phyloP scores from a whole-genome alignment of 2,113 vertebrate genomes.

The Rhadina sibilatrix region DNA sequence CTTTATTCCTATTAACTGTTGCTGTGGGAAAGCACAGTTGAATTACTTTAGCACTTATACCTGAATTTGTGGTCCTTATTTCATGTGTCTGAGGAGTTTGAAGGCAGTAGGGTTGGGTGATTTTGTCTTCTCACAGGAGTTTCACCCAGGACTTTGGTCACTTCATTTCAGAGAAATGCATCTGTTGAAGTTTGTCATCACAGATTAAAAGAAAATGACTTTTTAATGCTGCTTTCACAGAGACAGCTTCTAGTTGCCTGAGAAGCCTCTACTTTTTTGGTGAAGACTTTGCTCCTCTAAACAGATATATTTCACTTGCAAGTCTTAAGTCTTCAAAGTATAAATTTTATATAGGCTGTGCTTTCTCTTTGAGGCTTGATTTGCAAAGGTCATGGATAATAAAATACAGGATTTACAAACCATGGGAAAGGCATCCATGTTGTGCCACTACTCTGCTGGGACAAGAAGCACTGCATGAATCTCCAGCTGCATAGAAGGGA shows the following conservation, averaged over 20 bases:
- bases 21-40: background rate
- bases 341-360: background rate
- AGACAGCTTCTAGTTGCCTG: background rate
- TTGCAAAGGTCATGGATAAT: background rate
- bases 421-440: background rate
- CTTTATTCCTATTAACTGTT: background rate
- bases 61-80: background rate
- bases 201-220: background rate
- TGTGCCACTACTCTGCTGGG: background rate
- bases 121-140: background rate
- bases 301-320: background rate
- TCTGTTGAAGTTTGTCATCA: background rate
- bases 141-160: background rate
- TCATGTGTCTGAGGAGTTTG: background rate
- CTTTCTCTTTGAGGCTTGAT: background rate
- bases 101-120: background rate
- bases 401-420: background rate
- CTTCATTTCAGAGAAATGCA: background rate
- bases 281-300: background rate
- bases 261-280: background rate
- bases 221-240: background rate
- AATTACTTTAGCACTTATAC: background rate
- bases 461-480: background rate
- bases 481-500: background rate
- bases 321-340: background rate